Base-by-base conservation (phyloP, 2,113 vertebrate genomes). In the Pungitius pungitius region DNA sequence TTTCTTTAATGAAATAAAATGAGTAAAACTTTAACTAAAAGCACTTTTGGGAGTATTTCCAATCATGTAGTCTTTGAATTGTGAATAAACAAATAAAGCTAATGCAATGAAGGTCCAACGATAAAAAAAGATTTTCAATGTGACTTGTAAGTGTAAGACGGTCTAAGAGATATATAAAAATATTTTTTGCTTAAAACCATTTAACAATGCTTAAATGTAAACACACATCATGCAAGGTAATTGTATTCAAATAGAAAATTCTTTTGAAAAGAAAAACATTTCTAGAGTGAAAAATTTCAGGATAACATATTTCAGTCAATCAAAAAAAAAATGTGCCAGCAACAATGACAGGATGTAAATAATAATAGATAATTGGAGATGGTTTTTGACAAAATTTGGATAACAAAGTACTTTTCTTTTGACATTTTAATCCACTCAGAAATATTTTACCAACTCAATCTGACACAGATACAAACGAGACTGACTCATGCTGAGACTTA, bases 261-360 rank as follows among this genome's bases (percentile, higher is more conserved):
- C 57, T 47, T 20, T 69, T 40, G 8, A n/a, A 12, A 75, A 67
- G 30, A 2, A 37, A 26, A n/a, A 71, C 35, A 67, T 58, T 69
- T 73, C 6, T 65, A 78, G 35, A 77, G 18, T 6, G 65, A 72
- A 75, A 83, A 59, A 75, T 64, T 68, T 82, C 69, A 78, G 61
- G 27, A 33, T 74, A 76, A 81, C 67, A 81, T 65, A 79, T 75
- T 84, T 87, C 82, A 88, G 81, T 84, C 72, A 74, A 52, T 75
- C 47, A 66, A 70, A 65, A 62, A 62, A 20, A n/a, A 73, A 74
- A 84, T 77, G 66, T 78, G 77, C 54, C 59, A 69, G 72, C 52
- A 87, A 68, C 27, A 80, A 9, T 77, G 49, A 79, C 35, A 70
- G 6, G 15, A 43, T 62, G 69, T 68, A 75, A 26, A 85, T 57